Base-by-base conservation (phyloP, 2,797 vertebrate species). In the Brachyrhaphis roseni region DNA sequence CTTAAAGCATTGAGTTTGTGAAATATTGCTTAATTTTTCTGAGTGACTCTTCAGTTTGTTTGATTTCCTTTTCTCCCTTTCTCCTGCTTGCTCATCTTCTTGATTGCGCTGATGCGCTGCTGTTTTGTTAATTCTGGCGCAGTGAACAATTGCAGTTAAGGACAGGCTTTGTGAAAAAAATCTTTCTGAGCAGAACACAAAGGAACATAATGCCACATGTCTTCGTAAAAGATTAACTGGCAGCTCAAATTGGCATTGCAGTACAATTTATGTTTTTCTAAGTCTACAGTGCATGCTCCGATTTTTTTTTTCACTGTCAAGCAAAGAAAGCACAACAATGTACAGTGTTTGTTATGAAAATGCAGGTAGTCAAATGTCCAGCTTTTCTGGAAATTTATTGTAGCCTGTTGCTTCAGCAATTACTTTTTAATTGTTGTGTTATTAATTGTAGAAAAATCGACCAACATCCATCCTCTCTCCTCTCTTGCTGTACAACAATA, bases 101-200 rank as follows among this genome's bases (percentile, higher is more conserved):
- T 74, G 74, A 64, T 72, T 76, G 47, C 66, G 53, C 55, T 70
- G 76, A 79, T 82, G 51, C 16, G 8, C 51, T 55, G 10, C 26
- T 49, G 66, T 55, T 79, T 86, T 76, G 49, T 83, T 79, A 75
- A 72, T 51, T 77, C 31, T 59, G 16, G 71, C 31, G 66, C 72
- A 78, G 36, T 57, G 78, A 51, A 20, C 66, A 23, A 41, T n/a
- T 57, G 47, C 62, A 72, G 75, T 62, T 26, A 70, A 79, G 43
- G 41, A 8, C 70, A 11, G 2, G 23, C 39, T 43, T 31, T 51
- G 64, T 46, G 39, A 74, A 84, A 78, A 46, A 81, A 79, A 76
- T 82, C 55, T 47, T 81, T 79, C 74, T 64, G 83, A 77, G 78
- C 79, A 68, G 12, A 47, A 70, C 31, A 62, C 41, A 73, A 59